A percentile compares a stretch with the other conserved stretches of the same genome.
phyloP scores from a whole-genome alignment of 2,797 vertebrate genomes.

The Peromyscus aztecus region DNA sequence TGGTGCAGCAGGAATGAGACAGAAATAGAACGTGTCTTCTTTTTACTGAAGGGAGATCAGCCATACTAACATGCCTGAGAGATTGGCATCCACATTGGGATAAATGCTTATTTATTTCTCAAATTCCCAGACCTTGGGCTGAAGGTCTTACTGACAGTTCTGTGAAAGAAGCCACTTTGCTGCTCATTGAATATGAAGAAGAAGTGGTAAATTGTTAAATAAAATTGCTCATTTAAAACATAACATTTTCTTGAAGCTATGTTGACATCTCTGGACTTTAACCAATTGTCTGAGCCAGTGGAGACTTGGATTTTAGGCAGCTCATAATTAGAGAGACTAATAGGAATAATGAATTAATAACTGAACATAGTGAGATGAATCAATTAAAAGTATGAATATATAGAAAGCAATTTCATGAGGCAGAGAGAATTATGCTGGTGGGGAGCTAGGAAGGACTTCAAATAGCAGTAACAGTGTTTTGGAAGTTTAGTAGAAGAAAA shows the following conservation, averaged over 20 bases:
- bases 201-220: conserved; percentile 56
- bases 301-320: not conserved
- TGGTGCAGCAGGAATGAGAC: not conserved
- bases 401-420: not conserved
- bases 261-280: not conserved
- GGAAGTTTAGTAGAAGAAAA: not conserved
- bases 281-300: not conserved
- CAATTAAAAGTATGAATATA: not conserved
- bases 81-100: not conserved
- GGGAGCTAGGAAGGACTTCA: not conserved
- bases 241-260: not conserved
- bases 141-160: not conserved
- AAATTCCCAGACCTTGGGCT: not conserved
- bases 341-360: not conserved
- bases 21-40: not conserved
- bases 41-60: not conserved
- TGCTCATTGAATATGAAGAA: conserved; percentile 64
- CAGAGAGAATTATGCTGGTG: not conserved
- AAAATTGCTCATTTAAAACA: not conserved
- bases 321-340: not conserved
- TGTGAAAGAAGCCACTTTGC: not conserved
- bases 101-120: not conserved
- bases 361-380: not conserved
- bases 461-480: not conserved
- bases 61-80: not conserved